Percentiles rank a stretch among this genome's conserved stretches.
Conservation (phyloP, 2,888 invertebrate genomes). For the Cantharis flavilabris region DNA sequence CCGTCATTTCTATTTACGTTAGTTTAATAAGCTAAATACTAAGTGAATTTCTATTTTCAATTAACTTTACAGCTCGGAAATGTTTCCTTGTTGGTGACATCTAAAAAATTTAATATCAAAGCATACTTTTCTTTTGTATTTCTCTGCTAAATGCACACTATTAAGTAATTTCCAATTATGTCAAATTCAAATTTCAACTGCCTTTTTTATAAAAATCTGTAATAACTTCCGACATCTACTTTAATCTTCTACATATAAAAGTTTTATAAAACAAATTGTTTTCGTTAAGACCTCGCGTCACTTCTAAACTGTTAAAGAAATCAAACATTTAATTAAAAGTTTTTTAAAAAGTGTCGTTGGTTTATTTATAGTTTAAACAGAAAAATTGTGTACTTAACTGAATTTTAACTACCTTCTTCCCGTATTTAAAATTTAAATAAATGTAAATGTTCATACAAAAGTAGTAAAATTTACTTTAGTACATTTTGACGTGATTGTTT, state of each 20-base stretch:
- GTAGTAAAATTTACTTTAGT: not conserved
- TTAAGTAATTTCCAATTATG: not conserved
- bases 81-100: not conserved
- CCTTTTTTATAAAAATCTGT: not conserved
- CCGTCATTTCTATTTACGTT: too few relatives aligned
- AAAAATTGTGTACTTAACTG: not conserved
- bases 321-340: not conserved
- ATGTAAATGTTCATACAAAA: not conserved
- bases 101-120: not conserved
- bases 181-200: not conserved
- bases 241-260: not conserved
- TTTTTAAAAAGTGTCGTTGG: not conserved
- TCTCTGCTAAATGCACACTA: not conserved
- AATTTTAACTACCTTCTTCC: not conserved
- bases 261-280: not conserved
- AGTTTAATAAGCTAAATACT: too few relatives aligned
- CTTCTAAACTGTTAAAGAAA: not conserved
- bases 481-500: not conserved
- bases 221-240: not conserved
- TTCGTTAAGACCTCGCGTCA: not conserved
- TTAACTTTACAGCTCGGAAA: too few relatives aligned
- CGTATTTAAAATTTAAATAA: not conserved
- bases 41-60: too few relatives aligned
- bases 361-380: not conserved
- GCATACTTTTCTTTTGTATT: not conserved